Evolutionary conservation across 2,797 vertebrate genomes (phyloP).

Genomic region (Pseudochirops corinnae): DNA sequence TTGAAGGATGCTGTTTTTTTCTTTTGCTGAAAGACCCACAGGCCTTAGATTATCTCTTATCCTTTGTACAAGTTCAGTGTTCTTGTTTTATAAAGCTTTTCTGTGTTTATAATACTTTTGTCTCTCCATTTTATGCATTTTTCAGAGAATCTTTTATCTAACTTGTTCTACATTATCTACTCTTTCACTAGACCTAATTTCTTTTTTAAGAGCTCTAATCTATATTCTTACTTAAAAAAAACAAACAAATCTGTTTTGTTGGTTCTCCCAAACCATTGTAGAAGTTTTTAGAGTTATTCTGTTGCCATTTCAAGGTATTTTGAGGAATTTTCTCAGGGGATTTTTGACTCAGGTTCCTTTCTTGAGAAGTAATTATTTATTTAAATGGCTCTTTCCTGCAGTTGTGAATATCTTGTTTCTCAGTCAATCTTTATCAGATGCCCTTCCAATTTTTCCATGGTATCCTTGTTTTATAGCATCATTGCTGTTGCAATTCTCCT

Average conservation of each 20-base stretch:
- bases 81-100: not conserved
- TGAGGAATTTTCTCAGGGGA: not conserved
- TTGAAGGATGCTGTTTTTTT: not conserved
- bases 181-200: not conserved
- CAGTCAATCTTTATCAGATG: not conserved
- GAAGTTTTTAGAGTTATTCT: not conserved
- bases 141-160: not conserved
- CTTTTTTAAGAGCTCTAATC: not conserved
- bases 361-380: not conserved
- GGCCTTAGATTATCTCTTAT: not conserved
- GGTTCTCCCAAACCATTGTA: not conserved
- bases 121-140: not conserved
- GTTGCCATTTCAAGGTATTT: not conserved
- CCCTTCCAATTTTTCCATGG: not conserved
- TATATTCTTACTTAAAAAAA: not conserved
- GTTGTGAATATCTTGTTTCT: not conserved
- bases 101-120: not conserved
- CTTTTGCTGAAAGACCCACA: not conserved
- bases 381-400: not conserved
- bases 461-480: not conserved
- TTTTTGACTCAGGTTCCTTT: not conserved
- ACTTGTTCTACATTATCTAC: not conserved
- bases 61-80: not conserved
- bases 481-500: not conserved
- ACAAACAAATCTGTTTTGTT: not conserved